Percentiles rank a stretch among this genome's conserved stretches.
Evolutionary conservation across 2,113 vertebrate species (phyloP).

Genomic region (Macaca fascicularis): T2T-MFA8v1.1 NC_088391.1:14105501-14106000

Average conservation of each 20-base stretch:
- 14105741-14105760: slow-evolving; percentile 11
- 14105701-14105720: neutral
- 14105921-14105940: neutral
- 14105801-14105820: neutral
- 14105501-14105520: neutral
- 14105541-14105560: neutral
- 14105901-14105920: neutral
- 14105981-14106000: slow-evolving; percentile 8
- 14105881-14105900: neutral
- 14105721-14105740: neutral
- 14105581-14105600: neutral
- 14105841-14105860: neutral
- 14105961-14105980: neutral
- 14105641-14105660: slow-evolving; percentile 52
- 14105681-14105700: slow-evolving; percentile 50
- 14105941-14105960: neutral
- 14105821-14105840: neutral
- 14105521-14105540: neutral
- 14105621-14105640: slow-evolving; percentile 27
- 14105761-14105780: neutral
- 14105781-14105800: neutral
- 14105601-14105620: neutral
- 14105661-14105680: slow-evolving; percentile 7
- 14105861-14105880: neutral
- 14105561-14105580: neutral